Conservation (phyloP, 2,113 vertebrate genomes). For the Tachysurus vachellii region DNA sequence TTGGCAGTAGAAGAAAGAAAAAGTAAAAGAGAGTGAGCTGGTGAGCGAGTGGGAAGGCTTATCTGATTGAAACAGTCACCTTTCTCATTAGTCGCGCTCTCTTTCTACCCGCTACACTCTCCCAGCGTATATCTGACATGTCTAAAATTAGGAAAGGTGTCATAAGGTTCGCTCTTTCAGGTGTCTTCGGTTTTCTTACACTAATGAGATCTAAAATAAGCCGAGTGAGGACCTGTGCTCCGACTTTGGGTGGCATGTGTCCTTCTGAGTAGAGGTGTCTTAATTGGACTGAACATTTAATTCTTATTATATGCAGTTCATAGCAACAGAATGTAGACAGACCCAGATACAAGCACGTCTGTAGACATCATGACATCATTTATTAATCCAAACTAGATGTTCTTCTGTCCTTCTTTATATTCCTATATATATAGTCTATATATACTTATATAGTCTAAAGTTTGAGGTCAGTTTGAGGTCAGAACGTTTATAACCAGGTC, state of each 20-base stretch:
- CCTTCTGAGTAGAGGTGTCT: neutral
- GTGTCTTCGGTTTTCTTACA: conserved; percentile 29
- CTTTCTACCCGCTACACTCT: neutral
- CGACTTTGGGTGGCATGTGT: neutral
- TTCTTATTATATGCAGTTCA: neutral
- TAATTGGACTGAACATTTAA: neutral
- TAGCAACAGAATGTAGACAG: too few species aligned
- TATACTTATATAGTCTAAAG: too few species aligned
- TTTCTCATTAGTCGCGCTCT: conserved; percentile 20
- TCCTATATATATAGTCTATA: too few species aligned
- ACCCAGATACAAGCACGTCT: neutral
- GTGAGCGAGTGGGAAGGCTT: conserved; percentile 5
- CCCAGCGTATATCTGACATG: conserved; percentile 30
- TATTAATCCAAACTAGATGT: neutral
- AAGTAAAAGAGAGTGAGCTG: neutral
- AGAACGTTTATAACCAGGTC: too few species aligned
- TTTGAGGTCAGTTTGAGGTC: too few species aligned
- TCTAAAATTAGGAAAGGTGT: conserved; percentile 60
- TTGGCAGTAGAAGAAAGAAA: conserved; percentile 32
- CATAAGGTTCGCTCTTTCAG: conserved; percentile 3
- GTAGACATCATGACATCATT: neutral
- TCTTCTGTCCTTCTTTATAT: neutral
- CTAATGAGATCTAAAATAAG: conserved; percentile 38
- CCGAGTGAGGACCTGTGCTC: neutral
- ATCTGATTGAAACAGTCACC: neutral